phyloP scores from a whole-genome alignment of 2,113 vertebrate genomes.

The Tragelaphus strepsiceros region DNA sequence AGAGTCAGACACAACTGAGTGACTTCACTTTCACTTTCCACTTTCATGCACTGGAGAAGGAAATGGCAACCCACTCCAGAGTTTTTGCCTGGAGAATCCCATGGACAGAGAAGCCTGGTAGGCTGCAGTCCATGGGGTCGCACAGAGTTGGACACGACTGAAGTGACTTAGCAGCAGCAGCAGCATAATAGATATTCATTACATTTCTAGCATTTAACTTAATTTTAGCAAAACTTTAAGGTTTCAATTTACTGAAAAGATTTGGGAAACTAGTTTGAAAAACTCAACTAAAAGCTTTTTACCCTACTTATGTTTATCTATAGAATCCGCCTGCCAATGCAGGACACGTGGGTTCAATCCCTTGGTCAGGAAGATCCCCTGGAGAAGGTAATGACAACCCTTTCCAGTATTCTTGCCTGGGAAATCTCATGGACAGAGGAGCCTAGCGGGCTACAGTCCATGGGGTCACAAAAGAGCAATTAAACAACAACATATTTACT shows the following conservation, averaged over 20 bases:
- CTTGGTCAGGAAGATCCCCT: not conserved
- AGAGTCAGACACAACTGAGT: too few species aligned
- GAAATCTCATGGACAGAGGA: not conserved
- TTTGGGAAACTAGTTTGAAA: not conserved
- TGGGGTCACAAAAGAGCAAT: not conserved
- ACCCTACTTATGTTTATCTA: not conserved
- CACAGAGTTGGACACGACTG: too few species aligned
- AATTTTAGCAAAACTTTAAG: not conserved
- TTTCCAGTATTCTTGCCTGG: not conserved
- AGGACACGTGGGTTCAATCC: not conserved
- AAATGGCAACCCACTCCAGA: too few species aligned
- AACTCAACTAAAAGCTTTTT: not conserved
- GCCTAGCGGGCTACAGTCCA: not conserved
- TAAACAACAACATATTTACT: not conserved
- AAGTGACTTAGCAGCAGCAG: too few species aligned
- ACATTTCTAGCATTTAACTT: not conserved
- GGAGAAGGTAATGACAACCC: not conserved
- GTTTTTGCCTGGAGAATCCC: too few species aligned
- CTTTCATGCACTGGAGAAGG: too few species aligned
- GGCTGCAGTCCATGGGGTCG: too few species aligned
- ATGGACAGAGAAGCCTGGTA: too few species aligned
- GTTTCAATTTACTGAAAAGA: not conserved
- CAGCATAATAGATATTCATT: not conserved
- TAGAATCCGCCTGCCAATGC: not conserved
- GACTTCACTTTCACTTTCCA: too few species aligned